phyloP scores from a whole-genome alignment of 2,797 vertebrate genomes.

The Hippocampus kuda region DNA sequence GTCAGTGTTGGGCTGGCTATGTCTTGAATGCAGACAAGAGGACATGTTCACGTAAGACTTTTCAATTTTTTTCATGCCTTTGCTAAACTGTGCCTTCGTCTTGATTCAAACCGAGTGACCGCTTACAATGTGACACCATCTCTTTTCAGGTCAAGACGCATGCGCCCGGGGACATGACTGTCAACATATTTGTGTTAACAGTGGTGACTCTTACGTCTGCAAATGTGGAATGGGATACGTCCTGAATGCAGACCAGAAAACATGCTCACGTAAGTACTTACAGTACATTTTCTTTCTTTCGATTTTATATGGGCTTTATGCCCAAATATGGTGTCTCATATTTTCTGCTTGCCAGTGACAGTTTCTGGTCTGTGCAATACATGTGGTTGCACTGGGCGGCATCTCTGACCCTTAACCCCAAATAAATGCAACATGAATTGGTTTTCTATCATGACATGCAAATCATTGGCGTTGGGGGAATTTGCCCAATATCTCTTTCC shows the following conservation, averaged over 20 bases:
- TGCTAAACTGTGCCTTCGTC: not conserved
- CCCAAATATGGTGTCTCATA: not conserved
- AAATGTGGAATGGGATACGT: conserved; percentile 61
- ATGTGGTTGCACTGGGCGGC: not conserved
- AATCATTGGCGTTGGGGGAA: not conserved
- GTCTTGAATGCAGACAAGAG: conserved; percentile 63
- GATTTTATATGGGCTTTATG: not conserved
- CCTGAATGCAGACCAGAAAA: conserved; percentile 65
- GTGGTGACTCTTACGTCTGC: conserved; percentile 54
- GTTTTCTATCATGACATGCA: not conserved
- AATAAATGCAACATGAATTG: not conserved
- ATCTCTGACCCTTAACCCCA: not conserved
- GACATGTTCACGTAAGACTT: conserved; percentile 64
- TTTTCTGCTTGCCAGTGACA: not conserved
- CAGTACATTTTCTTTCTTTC: not conserved
- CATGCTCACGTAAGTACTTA: conserved; percentile 63
- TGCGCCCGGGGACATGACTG: conserved; percentile 65
- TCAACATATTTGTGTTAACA: conserved; percentile 65
- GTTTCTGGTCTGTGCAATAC: not conserved
- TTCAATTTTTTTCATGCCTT: not conserved
- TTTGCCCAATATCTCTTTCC: conserved; percentile 2
- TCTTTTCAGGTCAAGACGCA: conserved; percentile 34
- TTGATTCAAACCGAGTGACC: not conserved
- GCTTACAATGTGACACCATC: not conserved
- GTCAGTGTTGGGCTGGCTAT: conserved; percentile 64